Evolutionary conservation across 2,113 vertebrate species (phyloP), one percentile per base, ranked within the genome.

Genomic region (Heteronetta atricapilla): DNA sequence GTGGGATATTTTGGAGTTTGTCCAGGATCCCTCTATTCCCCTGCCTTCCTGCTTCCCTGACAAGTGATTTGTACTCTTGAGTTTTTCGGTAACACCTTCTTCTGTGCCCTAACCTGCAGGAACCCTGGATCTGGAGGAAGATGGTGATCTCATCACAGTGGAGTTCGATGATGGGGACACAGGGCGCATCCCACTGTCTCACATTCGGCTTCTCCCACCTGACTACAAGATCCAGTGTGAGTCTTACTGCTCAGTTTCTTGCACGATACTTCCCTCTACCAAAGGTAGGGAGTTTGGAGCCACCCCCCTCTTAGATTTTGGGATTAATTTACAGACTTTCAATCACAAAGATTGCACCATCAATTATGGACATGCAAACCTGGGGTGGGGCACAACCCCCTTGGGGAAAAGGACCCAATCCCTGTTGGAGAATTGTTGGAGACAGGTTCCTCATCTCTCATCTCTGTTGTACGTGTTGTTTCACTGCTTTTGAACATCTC

Each of bases 221-320:
- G 99, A 99, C 98, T 99, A 99, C 96, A 99, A 99, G 98, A 99
- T 99, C 95, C 99, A 99, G 96, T 99, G 99, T 99, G 96, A 99
- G 99, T 96, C 28, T 83, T 62, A 29, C 40, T 58, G 10, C 53
- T 89, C 25, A 20, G 3, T 13, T 59, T 90, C 82, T 73, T 82
- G 29, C 46, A 11, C 55, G 62, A 46, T 6, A 2, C 18, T 85
- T 95, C 58, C 56, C n/a, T 6, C 36, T 75, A 2, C 19, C 74
- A 84, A 67, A 53, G 31, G 4, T 6, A 31, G n/a, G 25, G 52
- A 56, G 10, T 81, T 78, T 79, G 0, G 0, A 10, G 58, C 34
- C 6, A 3, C 16, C 33, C 72, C 44, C 31, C n/a, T 66, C 29
- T 66, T 5, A 75, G 26, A 63, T 66, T 91, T 34, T 82, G 58